Evolutionary conservation across 1,140 invertebrate genomes (phyloP), one percentile per base, ranked within the genome.

Genomic region (Pseudobourletiella spinata): DNA sequence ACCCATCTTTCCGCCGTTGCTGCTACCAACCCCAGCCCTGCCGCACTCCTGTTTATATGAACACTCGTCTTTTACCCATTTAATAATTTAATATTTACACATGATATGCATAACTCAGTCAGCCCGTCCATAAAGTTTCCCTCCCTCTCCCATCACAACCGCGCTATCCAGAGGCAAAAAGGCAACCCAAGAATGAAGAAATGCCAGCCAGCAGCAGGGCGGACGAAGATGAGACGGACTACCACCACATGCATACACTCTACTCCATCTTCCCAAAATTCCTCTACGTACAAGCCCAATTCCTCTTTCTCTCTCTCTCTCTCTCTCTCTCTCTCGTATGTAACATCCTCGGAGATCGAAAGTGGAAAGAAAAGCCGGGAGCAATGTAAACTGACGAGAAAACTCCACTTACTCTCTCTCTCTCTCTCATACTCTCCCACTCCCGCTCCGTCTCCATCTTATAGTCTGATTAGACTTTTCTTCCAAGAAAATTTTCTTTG

Each of bases 351-450:
- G 43, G 24, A 46, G 43, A 46, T 46, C 43, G n/a, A 46, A 46
- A 46, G 43, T 46, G 43, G 43, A 46, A 46, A 46, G 43, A 46
- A 46, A 46, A 46, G 43, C 43, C 43, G 4, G 43, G 43, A 46
- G 43, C 43, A 46, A 46, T 20, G 24, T 22, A 20, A 8, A 16
- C n/a, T 46, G 4, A 20, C n/a, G 11, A 11, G 11, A 39, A 11
- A 39, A 11, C 35, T 39, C 35, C 35, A 11, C 11, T 39, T 39
- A 11, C 35, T n/a, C 35, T 39, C 35, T 39, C n/a, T n/a, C n/a
- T 11, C 35, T 11, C 35, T 11, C 35, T 11, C 35, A 39, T n/a
- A 39, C 35, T 11, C 35, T 11, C 35, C 11, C 35, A 39, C 35
- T 11, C 35, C 11, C n/a, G n/a, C n/a, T 11, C n/a, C 11, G 35